Evolutionary conservation across 2,797 vertebrate genomes (phyloP), one percentile per base, ranked within the genome.

Genomic region (Gymnothorax reevesii): DNA sequence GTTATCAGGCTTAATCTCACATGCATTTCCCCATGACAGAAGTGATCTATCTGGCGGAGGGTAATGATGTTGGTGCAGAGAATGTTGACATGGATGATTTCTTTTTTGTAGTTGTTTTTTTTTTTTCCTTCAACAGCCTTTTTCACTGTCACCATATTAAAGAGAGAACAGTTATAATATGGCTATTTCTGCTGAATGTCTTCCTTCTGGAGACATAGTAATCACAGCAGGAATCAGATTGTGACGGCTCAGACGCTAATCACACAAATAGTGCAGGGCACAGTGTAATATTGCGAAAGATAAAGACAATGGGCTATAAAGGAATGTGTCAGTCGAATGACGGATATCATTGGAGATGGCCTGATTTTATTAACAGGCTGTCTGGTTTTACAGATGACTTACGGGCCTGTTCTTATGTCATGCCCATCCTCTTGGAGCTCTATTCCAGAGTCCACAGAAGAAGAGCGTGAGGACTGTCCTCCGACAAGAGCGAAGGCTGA

Each of bases 351-450:
- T 87, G 80, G 33, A 71, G 73, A 54, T 83, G 75, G 86, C 66
- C 73, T 73, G 71, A 84, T 73, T 85, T 87, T 69, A 84, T 82
- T 85, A 69, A 66, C 71, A 60, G 87, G 77, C 86, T 42, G 75
- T 52, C 12, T 59, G 57, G 62, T 62, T 60, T 62, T 59, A 57
- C 57, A 55, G 82, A 73, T 13, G 80, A 83, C 82, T 83, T 22
- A 83, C n/a, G 55, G 69, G 22, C 55, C 82, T 49, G 52, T 83
- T 59, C 60, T 82, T 9, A 73, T 83, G 83, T 83, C 4, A 69
- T 83, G 69, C 57, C 52, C 52, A 54, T 73, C 66, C 42, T 73
- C 82, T 77, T 15, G 1, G 71, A 57, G 82, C 57, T 71, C 60
- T 66, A 82, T 59, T 25, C 25, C 12, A 6, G 27, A 9, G 57